A percentile compares a stretch with the other conserved stretches of the same genome.
Conservation (phyloP, 2,113 vertebrate species). For the Irena cyanogastra region DNA sequence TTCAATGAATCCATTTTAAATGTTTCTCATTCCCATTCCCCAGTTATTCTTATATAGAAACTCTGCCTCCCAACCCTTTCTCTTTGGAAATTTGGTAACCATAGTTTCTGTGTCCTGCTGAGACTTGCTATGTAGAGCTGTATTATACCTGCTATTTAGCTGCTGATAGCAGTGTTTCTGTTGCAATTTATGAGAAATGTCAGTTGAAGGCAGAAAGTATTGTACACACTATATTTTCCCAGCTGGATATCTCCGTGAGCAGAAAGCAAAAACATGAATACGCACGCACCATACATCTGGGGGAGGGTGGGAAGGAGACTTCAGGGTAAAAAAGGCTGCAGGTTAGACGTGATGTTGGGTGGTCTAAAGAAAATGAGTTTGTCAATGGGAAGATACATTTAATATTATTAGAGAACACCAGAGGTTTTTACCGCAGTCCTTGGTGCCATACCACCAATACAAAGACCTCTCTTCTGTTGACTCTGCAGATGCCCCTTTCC, state of each 20-base stretch:
- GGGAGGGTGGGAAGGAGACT: background rate
- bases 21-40: background rate
- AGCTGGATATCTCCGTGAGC: slow-evolving; percentile 79
- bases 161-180: slow-evolving; percentile 81
- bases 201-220: slow-evolving; percentile 77
- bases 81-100: slow-evolving; percentile 74
- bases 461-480: background rate
- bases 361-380: slow-evolving; percentile 63
- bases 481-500: background rate
- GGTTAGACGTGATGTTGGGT: slow-evolving; percentile 59
- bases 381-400: background rate
- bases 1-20: slow-evolving; percentile 67
- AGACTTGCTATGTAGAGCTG: slow-evolving; percentile 74
- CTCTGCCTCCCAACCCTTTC: slow-evolving; percentile 10
- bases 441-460: background rate
- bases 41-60: slow-evolving; percentile 61
- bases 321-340: slow-evolving; percentile 1
- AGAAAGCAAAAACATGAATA: slow-evolving; percentile 77
- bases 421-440: background rate
- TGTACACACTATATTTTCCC: slow-evolving; percentile 82
- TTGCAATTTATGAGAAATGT: slow-evolving; percentile 82
- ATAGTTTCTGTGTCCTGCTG: slow-evolving; percentile 76
- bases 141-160: slow-evolving; percentile 78
- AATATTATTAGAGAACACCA: background rate
- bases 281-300: slow-evolving; percentile 49